These are phyloP conservation scores for Triops cancriformis DNA, from an alignment of 1,140 invertebrate genomes.

Conservation along the genomic window DNA sequence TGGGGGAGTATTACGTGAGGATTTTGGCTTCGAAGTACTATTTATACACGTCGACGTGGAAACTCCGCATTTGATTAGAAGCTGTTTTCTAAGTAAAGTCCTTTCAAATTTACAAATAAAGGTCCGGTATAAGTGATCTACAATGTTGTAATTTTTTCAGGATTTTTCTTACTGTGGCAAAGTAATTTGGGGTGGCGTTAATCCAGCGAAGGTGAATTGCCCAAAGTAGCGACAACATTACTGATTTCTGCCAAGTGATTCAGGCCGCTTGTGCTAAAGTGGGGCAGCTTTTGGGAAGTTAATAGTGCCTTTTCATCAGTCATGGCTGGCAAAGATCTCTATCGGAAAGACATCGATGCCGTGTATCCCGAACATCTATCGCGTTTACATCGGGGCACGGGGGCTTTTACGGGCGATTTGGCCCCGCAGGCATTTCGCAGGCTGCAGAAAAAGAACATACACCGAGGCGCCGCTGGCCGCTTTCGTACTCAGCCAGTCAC, in stretches of 20 bases:
- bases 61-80: neutral
- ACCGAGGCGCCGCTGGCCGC: constrained; percentile 21
- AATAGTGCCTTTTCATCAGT: neutral
- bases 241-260: neutral
- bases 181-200: no score
- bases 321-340: constrained; percentile 27
- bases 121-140: no score
- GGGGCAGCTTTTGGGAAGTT: neutral
- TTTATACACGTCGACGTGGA: neutral
- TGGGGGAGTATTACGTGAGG: neutral
- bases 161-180: no score
- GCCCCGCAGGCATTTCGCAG: constrained; percentile 16
- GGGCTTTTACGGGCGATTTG: constrained; percentile 15
- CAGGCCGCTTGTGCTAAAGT: neutral
- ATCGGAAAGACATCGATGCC: constrained; percentile 26
- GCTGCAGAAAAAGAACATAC: constrained; percentile 21
- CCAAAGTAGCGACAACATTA: no score
- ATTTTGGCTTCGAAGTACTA: neutral
- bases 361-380: constrained; percentile 26
- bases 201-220: no score
- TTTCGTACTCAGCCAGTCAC: constrained; percentile 30
- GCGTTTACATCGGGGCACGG: constrained; percentile 22
- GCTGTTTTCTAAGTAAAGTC: no score
- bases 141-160: no score
- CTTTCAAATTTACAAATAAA: no score